Base-by-base conservation (phyloP, 2,797 vertebrate genomes). In the Botia almorhae region DNA sequence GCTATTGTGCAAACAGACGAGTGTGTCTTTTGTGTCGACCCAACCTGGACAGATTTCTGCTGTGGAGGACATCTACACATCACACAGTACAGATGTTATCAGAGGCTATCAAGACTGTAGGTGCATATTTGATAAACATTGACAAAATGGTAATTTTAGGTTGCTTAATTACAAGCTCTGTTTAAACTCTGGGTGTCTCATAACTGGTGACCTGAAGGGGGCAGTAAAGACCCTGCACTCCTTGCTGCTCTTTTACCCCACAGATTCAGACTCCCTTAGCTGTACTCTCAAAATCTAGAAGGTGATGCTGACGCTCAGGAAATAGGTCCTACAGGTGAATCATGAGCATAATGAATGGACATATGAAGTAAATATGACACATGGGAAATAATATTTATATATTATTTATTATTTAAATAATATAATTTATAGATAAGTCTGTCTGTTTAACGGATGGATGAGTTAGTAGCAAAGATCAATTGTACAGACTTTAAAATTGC, bases 1-100 rank as follows among this genome's bases (percentile, higher is more conserved):
- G 85, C 90, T 99, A 79, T 94, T 94, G n/a, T 98, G 97, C 87
- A 93, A 93, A 56, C 97, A 99, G 92, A 93, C 87, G 19, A 99
- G 98, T 0, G 90, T 96, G 81, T 90, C 92, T n/a, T 93, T 96
- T 74, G 90, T 94, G 3, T 94, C 96, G 82, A 96, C 93, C 0
- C 93, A 96, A 77, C 95, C 96, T 0, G 96, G 96, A 33, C 92
- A 94, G 78, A 90, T 95, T 84, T 96, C 94, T 72, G 89, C 96
- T 46, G 91, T 92, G 0, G 95, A 97, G 12, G 96, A 98, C 86
- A 94, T 86, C 91, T 98, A 81, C 95, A 97, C 29, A 94, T 97
- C n/a, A 94, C 95, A 51, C 94, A 98, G 13, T 93, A 93, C 80
- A 96, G 96, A 92, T 94, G 98, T 26, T 26, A 26, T 99, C 76